phyloP scores from a whole-genome alignment of 2,797 vertebrate species.

The Labroides dimidiatus region DNA sequence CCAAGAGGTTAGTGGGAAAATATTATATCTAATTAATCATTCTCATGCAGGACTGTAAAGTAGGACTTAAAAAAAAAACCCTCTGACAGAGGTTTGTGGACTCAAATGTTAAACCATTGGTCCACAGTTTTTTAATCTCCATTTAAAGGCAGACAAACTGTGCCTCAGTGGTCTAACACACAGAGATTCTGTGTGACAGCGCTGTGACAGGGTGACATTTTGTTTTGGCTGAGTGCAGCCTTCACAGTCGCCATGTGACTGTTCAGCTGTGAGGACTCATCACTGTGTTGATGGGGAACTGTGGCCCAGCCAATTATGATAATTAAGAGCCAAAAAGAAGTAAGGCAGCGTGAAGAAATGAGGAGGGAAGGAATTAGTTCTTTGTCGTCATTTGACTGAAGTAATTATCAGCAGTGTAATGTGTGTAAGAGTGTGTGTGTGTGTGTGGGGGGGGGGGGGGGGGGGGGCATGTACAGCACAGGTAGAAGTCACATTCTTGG shows the following conservation, averaged over 20 bases:
- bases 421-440: neutral
- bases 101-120: conserved; percentile 39
- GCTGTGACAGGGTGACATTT: conserved; percentile 47
- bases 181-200: conserved; percentile 33
- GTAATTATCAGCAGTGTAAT: conserved; percentile 14
- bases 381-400: conserved; percentile 23
- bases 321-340: conserved; percentile 10
- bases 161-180: conserved; percentile 17
- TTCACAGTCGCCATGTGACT: conserved; percentile 21
- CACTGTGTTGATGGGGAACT: conserved; percentile 30
- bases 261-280: conserved; percentile 24
- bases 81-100: conserved; percentile 16
- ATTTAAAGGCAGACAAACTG: conserved; percentile 35
- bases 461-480: neutral
- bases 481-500: neutral
- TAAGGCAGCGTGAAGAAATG: conserved; percentile 6
- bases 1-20: neutral
- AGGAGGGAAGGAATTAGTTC: conserved; percentile 19
- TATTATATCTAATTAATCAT: conserved; percentile 22
- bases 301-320: conserved; percentile 45
- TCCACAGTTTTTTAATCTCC: conserved; percentile 38
- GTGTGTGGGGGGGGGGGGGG: neutral
- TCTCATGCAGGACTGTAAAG: conserved; percentile 19
- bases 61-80: neutral
- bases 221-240: conserved; percentile 3